These are phyloP conservation scores for Catocala fraxini DNA, from an alignment of 2,888 invertebrate species.

Conservation along the genomic window DNA sequence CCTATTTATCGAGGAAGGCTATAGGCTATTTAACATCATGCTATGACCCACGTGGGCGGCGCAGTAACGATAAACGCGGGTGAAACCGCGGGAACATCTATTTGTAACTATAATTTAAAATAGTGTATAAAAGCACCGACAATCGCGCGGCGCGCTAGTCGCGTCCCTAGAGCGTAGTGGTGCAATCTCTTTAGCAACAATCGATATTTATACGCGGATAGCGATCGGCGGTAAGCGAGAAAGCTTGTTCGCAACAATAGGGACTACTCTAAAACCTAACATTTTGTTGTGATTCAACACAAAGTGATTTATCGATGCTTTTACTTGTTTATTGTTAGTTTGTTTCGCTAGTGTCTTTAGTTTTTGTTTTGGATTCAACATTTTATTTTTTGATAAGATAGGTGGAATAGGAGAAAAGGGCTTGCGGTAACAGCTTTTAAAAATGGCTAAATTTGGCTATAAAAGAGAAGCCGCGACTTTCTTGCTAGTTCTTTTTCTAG, in stretches of 20 bases:
- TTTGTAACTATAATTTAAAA: no score
- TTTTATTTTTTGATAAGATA: no score
- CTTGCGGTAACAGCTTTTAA: no score
- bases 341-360: constrained; percentile 17
- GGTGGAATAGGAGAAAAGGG: no score
- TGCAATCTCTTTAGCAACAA: constrained; percentile 73
- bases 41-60: no score
- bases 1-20: no score
- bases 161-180: constrained; percentile 68
- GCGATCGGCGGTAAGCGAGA: constrained; percentile 73
- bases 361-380: not conserved
- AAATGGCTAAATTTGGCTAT: no score
- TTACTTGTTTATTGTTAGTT: constrained; percentile 45
- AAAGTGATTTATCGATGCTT: constrained; percentile 46
- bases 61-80: no score
- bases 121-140: constrained; percentile 23
- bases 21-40: no score
- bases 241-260: constrained; percentile 69
- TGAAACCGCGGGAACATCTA: no score
- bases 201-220: constrained; percentile 75
- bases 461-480: no score
- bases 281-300: constrained; percentile 46
- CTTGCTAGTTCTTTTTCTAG: no score
- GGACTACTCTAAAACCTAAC: constrained; percentile 49
- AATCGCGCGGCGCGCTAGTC: constrained; percentile 28